Evolutionary conservation across 2,888 invertebrate species (phyloP).

Genomic region (Bombyx huttoni): DNA sequence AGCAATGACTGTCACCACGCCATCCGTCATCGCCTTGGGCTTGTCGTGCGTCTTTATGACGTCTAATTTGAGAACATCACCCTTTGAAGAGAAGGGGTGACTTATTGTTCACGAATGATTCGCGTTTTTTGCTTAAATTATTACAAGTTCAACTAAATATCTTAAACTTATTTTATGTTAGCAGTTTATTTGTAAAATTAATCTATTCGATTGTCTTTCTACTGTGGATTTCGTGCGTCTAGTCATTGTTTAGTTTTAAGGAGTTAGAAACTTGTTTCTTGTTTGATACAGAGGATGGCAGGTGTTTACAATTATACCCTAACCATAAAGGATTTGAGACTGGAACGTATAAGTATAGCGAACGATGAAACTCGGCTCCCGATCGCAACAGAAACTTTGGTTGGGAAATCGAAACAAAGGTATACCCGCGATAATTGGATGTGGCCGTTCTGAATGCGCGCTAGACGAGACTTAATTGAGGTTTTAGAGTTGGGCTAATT

Average conservation of each 20-base stretch:
- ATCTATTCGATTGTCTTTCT: no score
- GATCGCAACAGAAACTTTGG: conserved; percentile 31
- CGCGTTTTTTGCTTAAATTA: conserved; percentile 24
- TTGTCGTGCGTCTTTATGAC: conserved; percentile 45
- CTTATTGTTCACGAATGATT: conserved; percentile 53
- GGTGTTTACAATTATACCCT: neutral
- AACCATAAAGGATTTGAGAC: neutral
- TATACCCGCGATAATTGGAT: conserved; percentile 66
- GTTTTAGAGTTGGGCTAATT: conserved; percentile 71
- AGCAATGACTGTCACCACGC: conserved; percentile 56
- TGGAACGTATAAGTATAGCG: neutral
- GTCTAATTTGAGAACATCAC: conserved; percentile 58
- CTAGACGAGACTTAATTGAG: conserved; percentile 72
- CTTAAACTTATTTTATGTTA: neutral
- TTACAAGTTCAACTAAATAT: neutral
- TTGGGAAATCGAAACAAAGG: conserved; percentile 57
- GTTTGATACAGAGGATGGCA: neutral
- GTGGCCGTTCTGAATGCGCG: conserved; percentile 65
- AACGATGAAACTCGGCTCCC: conserved; percentile 12
- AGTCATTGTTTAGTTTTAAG: neutral
- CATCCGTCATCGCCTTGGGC: conserved; percentile 56
- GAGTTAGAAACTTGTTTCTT: neutral
- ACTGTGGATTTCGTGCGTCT: no score
- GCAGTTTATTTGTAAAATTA: no score
- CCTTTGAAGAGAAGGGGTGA: conserved; percentile 44